Conservation (phyloP, 2,888 invertebrate genomes). For the Pseudanteris insignis region DNA sequence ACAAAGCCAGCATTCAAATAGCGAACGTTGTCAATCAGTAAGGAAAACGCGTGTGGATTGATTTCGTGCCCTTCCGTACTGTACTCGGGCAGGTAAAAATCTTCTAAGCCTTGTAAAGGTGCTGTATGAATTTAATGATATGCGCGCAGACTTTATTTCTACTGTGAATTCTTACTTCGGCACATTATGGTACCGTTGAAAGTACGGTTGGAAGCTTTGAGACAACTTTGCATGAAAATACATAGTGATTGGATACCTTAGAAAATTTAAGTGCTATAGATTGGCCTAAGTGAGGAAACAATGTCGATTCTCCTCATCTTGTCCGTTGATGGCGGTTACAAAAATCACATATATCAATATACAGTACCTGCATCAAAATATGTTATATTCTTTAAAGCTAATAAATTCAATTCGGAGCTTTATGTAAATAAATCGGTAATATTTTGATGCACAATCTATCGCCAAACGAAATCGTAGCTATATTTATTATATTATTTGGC, state of each 20-base stretch:
- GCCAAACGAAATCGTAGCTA: too few relatives aligned
- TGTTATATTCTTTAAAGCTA: too few relatives aligned
- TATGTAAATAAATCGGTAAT: too few relatives aligned
- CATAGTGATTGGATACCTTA: constrained; percentile 64
- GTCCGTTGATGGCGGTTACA: constrained; percentile 42
- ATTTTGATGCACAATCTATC: too few relatives aligned
- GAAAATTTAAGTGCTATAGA: constrained; percentile 65
- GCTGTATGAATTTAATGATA: constrained; percentile 56
- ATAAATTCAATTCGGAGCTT: too few relatives aligned
- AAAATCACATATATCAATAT: too few relatives aligned
- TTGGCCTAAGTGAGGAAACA: constrained; percentile 57
- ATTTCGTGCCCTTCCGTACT: too few relatives aligned
- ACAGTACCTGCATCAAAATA: too few relatives aligned
- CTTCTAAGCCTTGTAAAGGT: constrained; percentile 44
- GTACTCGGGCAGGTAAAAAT: constrained; percentile 37
- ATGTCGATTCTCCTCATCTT: constrained; percentile 47
- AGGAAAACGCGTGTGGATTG: constrained; percentile 21
- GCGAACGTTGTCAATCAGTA: constrained; percentile 35
- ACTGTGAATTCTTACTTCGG: constrained; percentile 61
- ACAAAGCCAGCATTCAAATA: constrained; percentile 39
- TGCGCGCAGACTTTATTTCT: constrained; percentile 62
- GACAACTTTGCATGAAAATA: constrained; percentile 64
- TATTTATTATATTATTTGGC: too few relatives aligned
- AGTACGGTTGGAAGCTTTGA: constrained; percentile 48
- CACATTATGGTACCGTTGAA: constrained; percentile 58